These are phyloP conservation scores for Euleptes europaea DNA, from an alignment of 2,113 vertebrate genomes.

Conservation along the genomic window DNA sequence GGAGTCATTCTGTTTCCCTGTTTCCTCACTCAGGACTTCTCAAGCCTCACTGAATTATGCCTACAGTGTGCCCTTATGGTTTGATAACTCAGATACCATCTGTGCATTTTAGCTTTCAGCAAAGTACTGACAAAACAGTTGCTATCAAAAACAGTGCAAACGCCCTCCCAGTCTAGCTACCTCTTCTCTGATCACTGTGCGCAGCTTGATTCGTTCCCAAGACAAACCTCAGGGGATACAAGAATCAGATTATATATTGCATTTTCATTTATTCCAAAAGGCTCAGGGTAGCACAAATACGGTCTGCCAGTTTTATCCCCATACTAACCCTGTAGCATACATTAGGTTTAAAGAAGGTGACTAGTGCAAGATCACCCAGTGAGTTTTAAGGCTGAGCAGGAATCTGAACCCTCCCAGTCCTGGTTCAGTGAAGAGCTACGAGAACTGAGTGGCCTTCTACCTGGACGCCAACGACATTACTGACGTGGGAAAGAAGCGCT, in stretches of 20 bases:
- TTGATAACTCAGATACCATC: background rate
- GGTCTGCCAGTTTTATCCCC: background rate
- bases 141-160: background rate
- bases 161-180: background rate
- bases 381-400: background rate
- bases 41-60: background rate
- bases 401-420: background rate
- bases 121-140: background rate
- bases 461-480: no score
- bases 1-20: background rate
- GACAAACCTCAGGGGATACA: background rate
- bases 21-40: background rate
- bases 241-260: background rate
- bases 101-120: background rate
- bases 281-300: background rate
- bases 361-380: background rate
- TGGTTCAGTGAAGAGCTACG: no score
- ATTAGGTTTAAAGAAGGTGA: background rate
- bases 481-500: no score
- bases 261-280: background rate
- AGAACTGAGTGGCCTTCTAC: no score
- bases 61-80: background rate
- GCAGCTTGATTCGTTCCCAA: background rate
- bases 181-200: background rate
- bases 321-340: background rate